Base-by-base conservation (phyloP, 2,888 invertebrate genomes). In the Amaurobius ferox region DNA sequence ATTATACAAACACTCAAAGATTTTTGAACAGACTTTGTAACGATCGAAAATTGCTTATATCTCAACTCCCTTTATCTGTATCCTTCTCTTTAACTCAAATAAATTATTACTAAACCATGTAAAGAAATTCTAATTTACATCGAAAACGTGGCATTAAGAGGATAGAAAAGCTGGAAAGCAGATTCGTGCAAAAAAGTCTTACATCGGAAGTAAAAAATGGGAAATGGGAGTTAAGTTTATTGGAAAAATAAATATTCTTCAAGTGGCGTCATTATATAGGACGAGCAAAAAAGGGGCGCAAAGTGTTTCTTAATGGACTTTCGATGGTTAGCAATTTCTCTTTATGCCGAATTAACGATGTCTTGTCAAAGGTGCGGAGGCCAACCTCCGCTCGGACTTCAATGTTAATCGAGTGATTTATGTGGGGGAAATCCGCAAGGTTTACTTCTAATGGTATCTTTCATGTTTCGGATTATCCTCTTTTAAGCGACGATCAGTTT, bases 221-320 rank as follows among this genome's bases (percentile, higher is more conserved):
- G 35, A 67, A 68, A 55, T 23, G 55, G 55, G 23, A 55, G 55
- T 23, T 16, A 55, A 68, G 61, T 28, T 78, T 68, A 78, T 78
- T 72, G 79, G 79, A 55, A 72, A 79, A 78, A 78, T 68, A 79
- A 79, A 79, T 72, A 72, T 55, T 79, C 73, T 66, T 73, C 73
- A 35, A 55, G 79, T 80, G 48, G 79, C 67, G 61, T 74, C 80
- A 74, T 74, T 81, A 81, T 81, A 74, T 68, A 74, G 61, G 74
- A 81, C 23, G 61, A 61, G 68, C 26, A 55, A 81, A 68, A n/a
- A 35, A 74, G 28, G 68, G 74, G 68, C 39, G 80, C 64, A 73
- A 67, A 80, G 80, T 74, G 74, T 70, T 79, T 71, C 55, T 81
- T 74, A 81, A 81, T 81, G 80, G 80, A 74, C 80, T 81, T 81